Base-by-base conservation (phyloP, 64 coral and sea anemone genomes). In the Trachythela sp. region DNA sequence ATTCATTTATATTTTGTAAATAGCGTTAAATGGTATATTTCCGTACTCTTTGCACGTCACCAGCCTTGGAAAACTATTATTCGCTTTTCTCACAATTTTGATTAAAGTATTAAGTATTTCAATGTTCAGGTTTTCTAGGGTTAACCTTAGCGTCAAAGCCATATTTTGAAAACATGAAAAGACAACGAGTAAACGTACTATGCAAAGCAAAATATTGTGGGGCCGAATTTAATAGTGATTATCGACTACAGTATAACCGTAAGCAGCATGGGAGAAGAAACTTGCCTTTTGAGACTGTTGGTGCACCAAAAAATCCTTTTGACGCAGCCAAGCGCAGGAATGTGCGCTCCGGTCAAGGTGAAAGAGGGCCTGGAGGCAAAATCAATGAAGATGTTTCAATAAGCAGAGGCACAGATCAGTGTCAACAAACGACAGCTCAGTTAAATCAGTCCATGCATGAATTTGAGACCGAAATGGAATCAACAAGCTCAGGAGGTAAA, bases 221-320 rank as follows among this genome's bases (percentile, higher is more conserved):
- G 30, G 64, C 64, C 7, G 30, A 6, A 70, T 70, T 70, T n/a
- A 70, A 70, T 22, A 70, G 64, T 22, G 64, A 70, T 70, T 70
- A 70, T 70, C 64, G 64, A n/a, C 24, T 70, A 70, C 4, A 70
- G 30, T 22, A 70, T 70, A 70, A 70, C 30, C 64, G 64, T 70
- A 77, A 77, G 31, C 32, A 77, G 26, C 71, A 77, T 77, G 71
- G 32, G 9, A n/a, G 32, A 17, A 31, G 30, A 77, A 36, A 27
- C 17, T 3, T 77, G 71, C 71, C 71, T 35, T 77, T 36, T 39
- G 30, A 77, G 71, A 39, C 36, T 8, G 71, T 39, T 77, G 31
- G 71, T 39, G 71, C 36, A 39, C 71, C 71, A 77, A 77, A 17
- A 13, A 77, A 77, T 77, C 71, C 71, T 32, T 77, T 77, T 39